Evolutionary conservation across 2,797 vertebrate genomes (phyloP).

Genomic region (Paedocypris micromegethes): DNA sequence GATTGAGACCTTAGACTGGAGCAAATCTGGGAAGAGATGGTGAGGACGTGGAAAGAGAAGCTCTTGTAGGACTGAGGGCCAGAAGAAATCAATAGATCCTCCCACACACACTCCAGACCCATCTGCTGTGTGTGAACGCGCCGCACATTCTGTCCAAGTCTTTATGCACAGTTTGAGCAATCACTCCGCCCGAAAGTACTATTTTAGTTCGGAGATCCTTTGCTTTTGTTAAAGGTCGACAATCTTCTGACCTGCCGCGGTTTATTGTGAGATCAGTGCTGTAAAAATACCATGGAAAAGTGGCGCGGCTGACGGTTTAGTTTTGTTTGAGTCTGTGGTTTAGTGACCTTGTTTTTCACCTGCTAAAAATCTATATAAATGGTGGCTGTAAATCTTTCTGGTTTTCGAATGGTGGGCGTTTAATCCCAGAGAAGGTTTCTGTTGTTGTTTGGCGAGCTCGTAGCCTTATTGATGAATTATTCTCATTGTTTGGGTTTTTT

Average conservation of each 20-base stretch:
- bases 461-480: not conserved
- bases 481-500: not conserved
- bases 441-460: too few relatives aligned
- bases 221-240: not conserved
- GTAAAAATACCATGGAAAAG: not conserved
- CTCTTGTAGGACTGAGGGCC: slow-evolving; percentile 29
- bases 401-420: too few relatives aligned
- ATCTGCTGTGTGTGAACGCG: slow-evolving; percentile 43
- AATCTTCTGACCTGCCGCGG: not conserved
- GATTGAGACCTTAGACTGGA: slow-evolving; percentile 36
- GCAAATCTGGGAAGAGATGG: slow-evolving; percentile 22
- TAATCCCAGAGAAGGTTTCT: too few relatives aligned
- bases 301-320: not conserved
- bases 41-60: slow-evolving; percentile 21
- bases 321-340: not conserved
- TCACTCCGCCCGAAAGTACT: slow-evolving; percentile 10
- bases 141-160: slow-evolving; percentile 29
- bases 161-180: slow-evolving; percentile 34
- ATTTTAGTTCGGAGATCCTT: slow-evolving; percentile 3
- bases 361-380: not conserved
- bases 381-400: too few relatives aligned
- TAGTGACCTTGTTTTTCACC: not conserved
- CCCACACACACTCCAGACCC: slow-evolving; percentile 43
- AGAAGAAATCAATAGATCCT: slow-evolving; percentile 48
- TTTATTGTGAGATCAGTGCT: not conserved